Percentiles rank a stretch among this genome's conserved stretches.
Conservation (phyloP, 2,113 vertebrate genomes). For the Aptenodytes patagonicus region DNA sequence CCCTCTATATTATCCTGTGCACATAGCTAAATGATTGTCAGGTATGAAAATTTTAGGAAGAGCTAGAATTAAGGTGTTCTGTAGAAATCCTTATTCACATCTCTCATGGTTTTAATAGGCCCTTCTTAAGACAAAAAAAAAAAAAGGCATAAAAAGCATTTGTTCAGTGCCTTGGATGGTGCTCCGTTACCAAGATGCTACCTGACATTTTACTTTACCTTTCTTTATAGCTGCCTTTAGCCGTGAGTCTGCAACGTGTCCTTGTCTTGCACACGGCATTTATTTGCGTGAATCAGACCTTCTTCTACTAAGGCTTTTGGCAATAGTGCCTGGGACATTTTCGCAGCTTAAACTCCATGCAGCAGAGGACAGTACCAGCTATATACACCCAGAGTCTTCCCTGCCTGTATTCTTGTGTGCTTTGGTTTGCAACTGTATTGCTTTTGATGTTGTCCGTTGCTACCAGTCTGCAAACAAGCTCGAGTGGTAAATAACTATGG, state of each 20-base stretch:
- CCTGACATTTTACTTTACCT: neutral
- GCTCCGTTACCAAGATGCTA: neutral
- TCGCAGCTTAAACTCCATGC: neutral
- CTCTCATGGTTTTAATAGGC: neutral
- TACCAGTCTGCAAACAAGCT: neutral
- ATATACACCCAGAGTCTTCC: neutral
- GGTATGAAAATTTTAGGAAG: neutral
- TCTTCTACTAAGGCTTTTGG: neutral
- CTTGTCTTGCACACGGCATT: neutral
- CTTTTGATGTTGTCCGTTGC: neutral
- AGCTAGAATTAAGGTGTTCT: neutral
- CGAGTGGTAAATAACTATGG: neutral
- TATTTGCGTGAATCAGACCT: neutral
- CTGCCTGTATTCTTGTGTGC: neutral
- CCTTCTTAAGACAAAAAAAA: neutral
- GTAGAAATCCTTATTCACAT: neutral
- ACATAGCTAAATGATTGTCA: neutral
- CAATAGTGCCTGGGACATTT: neutral
- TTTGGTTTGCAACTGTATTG: neutral
- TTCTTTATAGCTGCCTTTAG: neutral
- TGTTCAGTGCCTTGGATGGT: neutral
- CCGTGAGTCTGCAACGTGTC: accelerated
- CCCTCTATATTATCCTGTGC: neutral
- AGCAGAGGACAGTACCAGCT: neutral
- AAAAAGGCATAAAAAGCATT: neutral